Conservation (phyloP, 2,797 vertebrate genomes). For the Rhynchotus rufescens region DNA sequence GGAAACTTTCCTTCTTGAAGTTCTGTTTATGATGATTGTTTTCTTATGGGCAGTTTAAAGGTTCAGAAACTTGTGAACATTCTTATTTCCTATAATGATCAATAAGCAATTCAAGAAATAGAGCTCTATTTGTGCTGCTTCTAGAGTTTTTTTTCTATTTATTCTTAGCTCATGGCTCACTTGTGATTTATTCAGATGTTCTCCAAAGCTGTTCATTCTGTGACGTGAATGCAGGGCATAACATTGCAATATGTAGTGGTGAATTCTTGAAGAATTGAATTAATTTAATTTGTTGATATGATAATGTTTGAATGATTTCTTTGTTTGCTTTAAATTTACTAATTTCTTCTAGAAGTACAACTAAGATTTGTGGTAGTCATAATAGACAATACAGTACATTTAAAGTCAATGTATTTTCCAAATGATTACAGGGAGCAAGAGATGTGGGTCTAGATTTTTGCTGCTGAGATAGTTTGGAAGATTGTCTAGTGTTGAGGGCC, state of each 20-base stretch:
- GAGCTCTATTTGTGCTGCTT: not conserved
- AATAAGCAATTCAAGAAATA: not conserved
- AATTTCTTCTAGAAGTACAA: fast-evolving
- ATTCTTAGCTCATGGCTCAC: fast-evolving
- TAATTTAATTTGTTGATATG: not conserved
- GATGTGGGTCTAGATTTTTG: not conserved
- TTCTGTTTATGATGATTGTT: not conserved
- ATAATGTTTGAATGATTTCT: too few species aligned
- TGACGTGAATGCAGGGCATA: fast-evolving
- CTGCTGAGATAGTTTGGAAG: not conserved
- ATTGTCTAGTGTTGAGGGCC: not conserved
- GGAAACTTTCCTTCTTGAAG: not conserved
- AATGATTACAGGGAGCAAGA: not conserved
- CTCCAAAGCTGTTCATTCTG: not conserved
- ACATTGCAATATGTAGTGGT: fast-evolving
- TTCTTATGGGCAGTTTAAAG: not conserved
- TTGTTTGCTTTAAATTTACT: not conserved
- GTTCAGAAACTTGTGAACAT: not conserved
- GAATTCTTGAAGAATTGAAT: not conserved
- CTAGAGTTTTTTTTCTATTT: not conserved
- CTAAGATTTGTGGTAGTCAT: fast-evolving
- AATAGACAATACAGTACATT: fast-evolving
- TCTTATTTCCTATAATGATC: not conserved
- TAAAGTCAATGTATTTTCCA: not conserved
- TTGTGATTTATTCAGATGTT: not conserved